Base-by-base conservation (phyloP, 1,140 invertebrate species). In the Calephelis nemesis region DNA sequence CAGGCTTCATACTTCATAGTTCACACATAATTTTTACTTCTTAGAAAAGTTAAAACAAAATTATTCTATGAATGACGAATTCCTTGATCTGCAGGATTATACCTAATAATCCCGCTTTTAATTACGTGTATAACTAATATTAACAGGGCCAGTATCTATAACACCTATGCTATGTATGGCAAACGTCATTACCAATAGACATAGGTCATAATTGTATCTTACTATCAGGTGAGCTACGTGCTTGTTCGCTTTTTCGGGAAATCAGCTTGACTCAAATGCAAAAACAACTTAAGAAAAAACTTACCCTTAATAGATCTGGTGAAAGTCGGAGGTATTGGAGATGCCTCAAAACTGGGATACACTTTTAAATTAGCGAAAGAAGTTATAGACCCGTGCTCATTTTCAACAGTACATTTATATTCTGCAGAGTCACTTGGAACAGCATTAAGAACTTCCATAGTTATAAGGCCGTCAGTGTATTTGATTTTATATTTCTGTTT, bases 361-460 rank as follows among this genome's bases (percentile, higher is more conserved):
- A 98, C 95, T 77, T 94, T 94, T 6, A 98, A 86, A 70, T 94
- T 94, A 10, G 95, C 95, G 39, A 95, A 94, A 11, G 95, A 95
- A 12, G 92, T 93, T 10, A 94, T 91, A 69, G 94, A 93, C 13
- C 97, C 97, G 74, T 96, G 94, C 65, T 93, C 92, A 84, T 97
- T 97, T 72, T 91, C 93, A 42, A 96, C 96, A 7, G 95, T 92
- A 82, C 96, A 97, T 10, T 93, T 94, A 75, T 97, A 97, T 74
- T 95, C 94, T 40, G 95, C 96, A 15, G 94, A 94, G 82, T 97
- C 96, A 60, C 93, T 93, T 1, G 93, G 92, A 10, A 92, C 86
- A 0, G 93, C 93, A 65, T 94, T 93, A 69, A 94, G 80, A 54
- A 98, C 94, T 88, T 98, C 96, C 67, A 98, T 87, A 19, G 94